Base-by-base conservation (phyloP, 2,113 vertebrate genomes). In the Tenebrosternarchus preto region DNA sequence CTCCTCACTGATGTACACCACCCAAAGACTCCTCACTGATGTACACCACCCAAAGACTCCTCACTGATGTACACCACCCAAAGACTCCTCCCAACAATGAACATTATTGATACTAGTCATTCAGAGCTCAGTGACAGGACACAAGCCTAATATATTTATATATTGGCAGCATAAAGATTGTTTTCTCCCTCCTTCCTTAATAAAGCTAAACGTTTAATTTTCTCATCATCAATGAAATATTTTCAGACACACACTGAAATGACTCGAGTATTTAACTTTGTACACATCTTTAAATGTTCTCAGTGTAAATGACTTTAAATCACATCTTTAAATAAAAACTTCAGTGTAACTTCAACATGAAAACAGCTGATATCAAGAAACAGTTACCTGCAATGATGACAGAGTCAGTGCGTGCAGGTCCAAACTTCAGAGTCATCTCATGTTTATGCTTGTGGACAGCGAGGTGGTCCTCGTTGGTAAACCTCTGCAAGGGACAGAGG, bases 361-460 rank as follows among this genome's bases (percentile, higher is more conserved):
- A 25, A 61, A 61, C 22, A 5, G 12, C 12, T 17, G 17, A 2
- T 5, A 25, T 25, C 12, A 27, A 59, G 16, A 31, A 60, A 63
- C 22, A 63, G 25, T 46, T 95, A 99, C 97, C 97, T 95, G 96
- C 96, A 73, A 99, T 98, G 87, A 99, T 98, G 92, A 98, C 96
- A 2, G 96, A 97, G 89, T 99, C 97, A 0, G 96, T 98, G 86
- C 97, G 94, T 72, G 96, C 91, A 29, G 97, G 97, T 89, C 97
- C 97, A 84, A 99, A 98, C 88, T 98, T 98, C 86, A 99, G 88
- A 27, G 96, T 99, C 97, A 99, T 98, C 91, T 99, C 97, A 76
- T 99, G 97, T 89, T 99, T 99, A 93, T 98, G 97, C 92, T 96
- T 98, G 90, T 99, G 97, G 77, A 99, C 97, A 19, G 97, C 95